A percentile compares a stretch with the other conserved stretches of the same genome.
These are phyloP conservation scores for Drosophila prosaltans DNA, from an alignment of 1,140 invertebrate species.

Conservation along the genomic window DNA sequence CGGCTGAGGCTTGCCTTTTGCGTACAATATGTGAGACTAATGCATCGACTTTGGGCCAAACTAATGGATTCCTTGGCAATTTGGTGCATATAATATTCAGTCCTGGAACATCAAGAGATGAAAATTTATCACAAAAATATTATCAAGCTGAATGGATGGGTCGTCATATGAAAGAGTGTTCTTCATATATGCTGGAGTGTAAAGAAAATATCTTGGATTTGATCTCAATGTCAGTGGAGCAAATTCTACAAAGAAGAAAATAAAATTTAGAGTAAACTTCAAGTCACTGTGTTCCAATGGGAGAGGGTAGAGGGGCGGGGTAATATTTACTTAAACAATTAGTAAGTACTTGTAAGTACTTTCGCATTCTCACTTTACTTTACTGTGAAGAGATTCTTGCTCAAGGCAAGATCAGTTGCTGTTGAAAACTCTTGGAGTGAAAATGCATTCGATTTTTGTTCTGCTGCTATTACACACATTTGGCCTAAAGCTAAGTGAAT, in stretches of 20 bases:
- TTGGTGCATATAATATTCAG: conserved; percentile 82
- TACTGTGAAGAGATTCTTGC: not conserved
- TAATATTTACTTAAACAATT: conserved; percentile 34
- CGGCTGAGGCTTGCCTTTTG: conserved; percentile 60
- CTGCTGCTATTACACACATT: conserved; percentile 17
- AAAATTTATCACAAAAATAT: conserved; percentile 84
- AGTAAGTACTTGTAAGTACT: conserved; percentile 5
- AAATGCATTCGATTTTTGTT: conserved; percentile 41
- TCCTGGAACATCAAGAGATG: conserved; percentile 85
- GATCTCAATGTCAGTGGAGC: conserved; percentile 67
- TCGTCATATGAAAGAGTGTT: conserved; percentile 69
- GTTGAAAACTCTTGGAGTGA: conserved; percentile 29
- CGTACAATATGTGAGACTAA: conserved; percentile 78
- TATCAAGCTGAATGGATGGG: conserved; percentile 85
- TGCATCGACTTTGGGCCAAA: conserved; percentile 62
- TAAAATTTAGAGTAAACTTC: conserved; percentile 31
- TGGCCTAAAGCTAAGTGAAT: conserved; percentile 21
- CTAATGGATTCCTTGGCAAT: conserved; percentile 72
- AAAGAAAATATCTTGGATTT: conserved; percentile 63
- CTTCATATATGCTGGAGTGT: conserved; percentile 74
- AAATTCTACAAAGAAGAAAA: conserved; percentile 55
- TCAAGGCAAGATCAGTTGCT: conserved; percentile 27
- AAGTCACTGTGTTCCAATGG: not conserved
- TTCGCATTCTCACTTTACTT: conserved; percentile 4
- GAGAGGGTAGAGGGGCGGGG: not conserved